These are phyloP conservation scores for Epirrhoe tristata DNA, from an alignment of 2,888 invertebrate genomes.

Conservation along the genomic window DNA sequence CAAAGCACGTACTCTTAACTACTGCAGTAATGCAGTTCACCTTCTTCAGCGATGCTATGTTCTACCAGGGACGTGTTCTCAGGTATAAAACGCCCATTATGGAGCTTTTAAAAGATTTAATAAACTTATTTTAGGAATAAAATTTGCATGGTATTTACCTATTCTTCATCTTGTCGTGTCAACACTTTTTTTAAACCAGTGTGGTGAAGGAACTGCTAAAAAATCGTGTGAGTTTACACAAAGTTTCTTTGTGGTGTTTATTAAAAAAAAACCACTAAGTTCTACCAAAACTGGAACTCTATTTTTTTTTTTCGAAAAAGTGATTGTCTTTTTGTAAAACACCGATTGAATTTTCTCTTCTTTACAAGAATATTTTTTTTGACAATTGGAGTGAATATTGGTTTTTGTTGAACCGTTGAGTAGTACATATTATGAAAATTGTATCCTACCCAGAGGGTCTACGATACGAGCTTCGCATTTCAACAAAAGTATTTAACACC, in stretches of 20 bases:
- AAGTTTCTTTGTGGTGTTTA: too few species aligned
- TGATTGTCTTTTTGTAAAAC: neutral
- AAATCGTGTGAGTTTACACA: too few species aligned
- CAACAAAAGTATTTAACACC: too few species aligned
- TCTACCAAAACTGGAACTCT: neutral
- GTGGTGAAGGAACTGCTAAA: too few species aligned
- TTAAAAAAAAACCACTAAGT: too few species aligned
- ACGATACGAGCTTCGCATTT: too few species aligned
- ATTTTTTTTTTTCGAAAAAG: neutral
- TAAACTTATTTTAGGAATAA: too few species aligned
- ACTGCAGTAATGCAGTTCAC: conserved; percentile 47
- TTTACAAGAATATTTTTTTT: neutral
- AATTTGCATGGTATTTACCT: too few species aligned
- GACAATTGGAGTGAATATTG: neutral
- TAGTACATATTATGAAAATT: neutral
- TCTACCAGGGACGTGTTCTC: neutral
- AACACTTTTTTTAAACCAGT: too few species aligned
- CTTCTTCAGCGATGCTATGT: conserved; percentile 1
- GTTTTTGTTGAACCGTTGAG: neutral
- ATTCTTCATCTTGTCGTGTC: too few species aligned
- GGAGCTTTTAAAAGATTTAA: too few species aligned
- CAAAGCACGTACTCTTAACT: conserved; percentile 39
- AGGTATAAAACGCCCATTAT: neutral
- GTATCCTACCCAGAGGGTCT: too few species aligned
- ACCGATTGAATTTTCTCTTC: neutral